Conservation (phyloP, 2,113 vertebrate genomes). For the Eolophus roseicapilla region DNA sequence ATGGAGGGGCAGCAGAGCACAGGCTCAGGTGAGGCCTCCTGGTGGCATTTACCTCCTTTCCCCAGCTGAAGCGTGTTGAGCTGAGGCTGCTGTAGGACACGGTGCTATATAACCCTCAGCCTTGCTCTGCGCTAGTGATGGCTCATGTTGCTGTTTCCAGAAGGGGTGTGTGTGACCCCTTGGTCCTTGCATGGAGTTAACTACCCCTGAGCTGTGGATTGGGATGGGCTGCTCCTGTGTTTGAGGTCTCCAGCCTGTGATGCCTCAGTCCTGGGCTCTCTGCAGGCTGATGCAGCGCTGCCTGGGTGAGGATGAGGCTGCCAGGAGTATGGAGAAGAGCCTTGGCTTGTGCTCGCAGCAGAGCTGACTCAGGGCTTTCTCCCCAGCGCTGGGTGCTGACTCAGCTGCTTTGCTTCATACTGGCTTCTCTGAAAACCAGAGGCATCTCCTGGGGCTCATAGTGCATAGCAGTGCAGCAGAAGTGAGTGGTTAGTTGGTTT, state of each 20-base stretch:
- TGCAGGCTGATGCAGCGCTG: not conserved
- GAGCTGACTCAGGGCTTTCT: slow-evolving; percentile 56
- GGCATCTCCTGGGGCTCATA: not conserved
- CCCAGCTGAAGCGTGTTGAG: not conserved
- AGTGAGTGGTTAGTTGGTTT: not conserved
- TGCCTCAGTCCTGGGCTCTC: not conserved
- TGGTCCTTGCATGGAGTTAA: rapidly evolving
- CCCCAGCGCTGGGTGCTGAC: slow-evolving; percentile 25
- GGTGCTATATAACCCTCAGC: rapidly evolving
- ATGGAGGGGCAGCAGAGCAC: not conserved
- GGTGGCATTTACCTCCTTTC: not conserved
- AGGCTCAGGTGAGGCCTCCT: not conserved
- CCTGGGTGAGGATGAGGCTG: not conserved
- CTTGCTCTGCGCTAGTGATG: not conserved
- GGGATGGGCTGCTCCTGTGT: not conserved
- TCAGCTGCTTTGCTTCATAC: slow-evolving; percentile 7
- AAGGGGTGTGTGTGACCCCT: not conserved
- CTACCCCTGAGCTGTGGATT: not conserved
- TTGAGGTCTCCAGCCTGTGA: not conserved
- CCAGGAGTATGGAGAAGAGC: not conserved
- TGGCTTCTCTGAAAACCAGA: not conserved
- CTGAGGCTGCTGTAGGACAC: not conserved
- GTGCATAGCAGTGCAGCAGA: not conserved
- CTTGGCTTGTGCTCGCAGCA: not conserved
- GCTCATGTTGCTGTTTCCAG: rapidly evolving